These are phyloP conservation scores for Caenorhabditis imperialis DNA, from an alignment of 2,888 invertebrate genomes.

Conservation along the genomic window DNA sequence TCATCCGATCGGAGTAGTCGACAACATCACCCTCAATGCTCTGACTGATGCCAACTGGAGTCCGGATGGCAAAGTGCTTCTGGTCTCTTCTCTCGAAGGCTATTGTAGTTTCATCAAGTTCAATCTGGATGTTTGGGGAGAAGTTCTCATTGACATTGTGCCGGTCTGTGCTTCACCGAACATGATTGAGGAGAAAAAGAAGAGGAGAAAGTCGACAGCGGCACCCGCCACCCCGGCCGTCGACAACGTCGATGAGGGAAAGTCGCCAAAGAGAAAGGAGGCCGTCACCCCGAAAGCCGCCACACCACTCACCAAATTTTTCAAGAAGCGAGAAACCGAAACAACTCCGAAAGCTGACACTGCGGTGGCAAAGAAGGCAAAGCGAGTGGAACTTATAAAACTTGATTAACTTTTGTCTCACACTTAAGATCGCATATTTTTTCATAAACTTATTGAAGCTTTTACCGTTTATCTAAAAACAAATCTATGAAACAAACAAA, in stretches of 20 bases:
- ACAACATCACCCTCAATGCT: conserved; percentile 90
- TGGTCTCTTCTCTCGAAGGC: conserved; percentile 90
- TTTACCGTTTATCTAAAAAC: no score
- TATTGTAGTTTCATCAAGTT: conserved; percentile 90
- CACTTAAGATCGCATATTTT: no score
- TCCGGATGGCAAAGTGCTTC: conserved; percentile 85
- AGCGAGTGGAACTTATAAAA: no score
- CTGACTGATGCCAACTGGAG: conserved; percentile 92
- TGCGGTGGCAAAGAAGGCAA: no score
- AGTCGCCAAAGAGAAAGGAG: conserved; percentile 34
- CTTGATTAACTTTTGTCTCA: no score
- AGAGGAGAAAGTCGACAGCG: conserved; percentile 34
- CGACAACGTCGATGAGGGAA: conserved; percentile 2
- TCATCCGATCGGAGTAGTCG: conserved; percentile 86
- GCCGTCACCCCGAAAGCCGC: conserved; percentile 10
- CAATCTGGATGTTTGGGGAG: conserved; percentile 75
- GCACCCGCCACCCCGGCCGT: conserved; percentile 9
- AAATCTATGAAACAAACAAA: no score
- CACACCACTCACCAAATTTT: conserved; percentile 38
- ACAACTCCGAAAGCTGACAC: no score
- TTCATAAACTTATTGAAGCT: no score
- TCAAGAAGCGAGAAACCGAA: conserved; percentile 35
- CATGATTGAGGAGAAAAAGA: conserved; percentile 48
- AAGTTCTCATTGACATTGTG: conserved; percentile 18
- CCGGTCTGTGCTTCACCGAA: conserved; percentile 36